Percentiles rank a stretch among this genome's conserved stretches.
phyloP scores from a whole-genome alignment of 2,797 vertebrate genomes.

The Coccyzus lansbergi region DNA sequence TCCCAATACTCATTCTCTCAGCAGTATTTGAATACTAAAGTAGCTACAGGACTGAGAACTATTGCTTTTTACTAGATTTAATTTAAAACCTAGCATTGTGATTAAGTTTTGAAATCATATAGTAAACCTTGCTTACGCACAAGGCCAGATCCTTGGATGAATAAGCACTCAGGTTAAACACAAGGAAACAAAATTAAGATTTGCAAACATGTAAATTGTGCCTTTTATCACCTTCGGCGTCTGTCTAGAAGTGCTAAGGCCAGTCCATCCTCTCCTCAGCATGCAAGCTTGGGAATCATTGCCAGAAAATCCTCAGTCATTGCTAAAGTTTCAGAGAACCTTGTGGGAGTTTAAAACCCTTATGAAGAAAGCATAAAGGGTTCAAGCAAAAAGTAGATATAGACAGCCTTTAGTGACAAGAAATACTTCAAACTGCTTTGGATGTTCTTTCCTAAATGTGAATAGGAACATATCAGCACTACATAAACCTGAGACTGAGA shows the following conservation, averaged over 20 bases:
- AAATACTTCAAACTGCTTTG: neutral
- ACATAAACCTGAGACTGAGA: neutral
- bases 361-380: neutral
- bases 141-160: neutral
- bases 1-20: neutral
- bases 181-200: neutral
- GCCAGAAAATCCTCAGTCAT: neutral
- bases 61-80: neutral
- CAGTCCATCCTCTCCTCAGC: neutral
- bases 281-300: neutral
- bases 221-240: neutral
- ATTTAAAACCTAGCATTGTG: neutral
- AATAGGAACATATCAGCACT: neutral
- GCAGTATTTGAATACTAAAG: neutral
- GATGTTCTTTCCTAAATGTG: neutral
- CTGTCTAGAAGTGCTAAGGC: neutral
- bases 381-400: neutral
- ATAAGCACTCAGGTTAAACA: neutral
- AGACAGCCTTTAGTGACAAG: neutral
- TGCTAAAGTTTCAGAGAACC: neutral
- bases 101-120: neutral
- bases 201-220: neutral
- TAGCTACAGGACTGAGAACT: neutral
- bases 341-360: neutral
- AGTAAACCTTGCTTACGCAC: neutral